Percentiles rank a stretch among this genome's conserved stretches.
Conservation (phyloP, 2,113 vertebrate species). For the Fulmarus glacialis region DNA sequence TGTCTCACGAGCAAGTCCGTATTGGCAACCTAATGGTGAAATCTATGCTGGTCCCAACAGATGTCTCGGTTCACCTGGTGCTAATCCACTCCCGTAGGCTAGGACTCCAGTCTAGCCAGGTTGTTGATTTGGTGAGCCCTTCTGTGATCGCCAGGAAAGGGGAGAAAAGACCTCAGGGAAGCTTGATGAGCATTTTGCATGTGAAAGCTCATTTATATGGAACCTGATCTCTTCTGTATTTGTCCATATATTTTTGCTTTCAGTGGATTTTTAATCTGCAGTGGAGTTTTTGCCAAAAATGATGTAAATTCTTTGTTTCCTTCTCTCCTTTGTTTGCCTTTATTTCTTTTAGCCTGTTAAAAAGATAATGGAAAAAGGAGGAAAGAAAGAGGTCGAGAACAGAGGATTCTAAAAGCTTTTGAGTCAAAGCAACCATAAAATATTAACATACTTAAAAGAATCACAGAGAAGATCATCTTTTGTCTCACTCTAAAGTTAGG, state of each 20-base stretch:
- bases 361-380: not conserved
- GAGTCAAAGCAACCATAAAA: not conserved
- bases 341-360: not conserved
- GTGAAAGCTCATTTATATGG: not conserved
- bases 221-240: not conserved
- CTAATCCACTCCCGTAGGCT: not conserved
- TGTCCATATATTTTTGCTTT: not conserved
- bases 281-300: not conserved
- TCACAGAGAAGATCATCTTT: not conserved
- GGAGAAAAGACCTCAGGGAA: not conserved
- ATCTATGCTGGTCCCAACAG: accelerated
- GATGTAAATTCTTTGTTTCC: not conserved
- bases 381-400: not conserved
- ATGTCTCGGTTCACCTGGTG: not conserved
- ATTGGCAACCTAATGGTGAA: not conserved
- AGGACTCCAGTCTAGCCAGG: not conserved
- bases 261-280: not conserved
- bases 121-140: not conserved
- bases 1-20: not conserved
- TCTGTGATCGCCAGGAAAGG: not conserved
- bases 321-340: not conserved
- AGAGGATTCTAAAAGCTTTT: not conserved
- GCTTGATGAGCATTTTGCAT: not conserved
- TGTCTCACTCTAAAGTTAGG: not conserved
- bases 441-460: not conserved